Percentiles rank a stretch among this genome's conserved stretches.
These are phyloP conservation scores for Recurvirostra avosetta DNA, from an alignment of 2,113 vertebrate species.

Conservation along the genomic window DNA sequence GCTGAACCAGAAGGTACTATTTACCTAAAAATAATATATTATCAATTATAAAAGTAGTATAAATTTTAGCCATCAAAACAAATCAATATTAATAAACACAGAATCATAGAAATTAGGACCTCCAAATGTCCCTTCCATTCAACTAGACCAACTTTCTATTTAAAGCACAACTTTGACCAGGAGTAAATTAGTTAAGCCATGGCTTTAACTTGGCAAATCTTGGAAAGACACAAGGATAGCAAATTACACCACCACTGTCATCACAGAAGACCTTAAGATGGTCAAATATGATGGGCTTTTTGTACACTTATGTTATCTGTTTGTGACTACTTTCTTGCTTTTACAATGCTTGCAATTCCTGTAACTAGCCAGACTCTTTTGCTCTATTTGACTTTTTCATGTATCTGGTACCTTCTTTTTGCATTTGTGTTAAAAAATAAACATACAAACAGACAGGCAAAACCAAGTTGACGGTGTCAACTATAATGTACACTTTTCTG, in stretches of 20 bases:
- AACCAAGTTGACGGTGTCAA: not conserved
- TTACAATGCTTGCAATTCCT: not conserved
- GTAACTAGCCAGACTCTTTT: not conserved
- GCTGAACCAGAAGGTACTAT: not conserved
- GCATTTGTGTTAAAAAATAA: not conserved
- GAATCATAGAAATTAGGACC: not conserved
- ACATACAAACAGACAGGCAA: not conserved
- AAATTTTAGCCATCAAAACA: not conserved
- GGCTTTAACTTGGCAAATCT: not conserved
- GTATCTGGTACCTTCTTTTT: not conserved
- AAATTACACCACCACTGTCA: not conserved
- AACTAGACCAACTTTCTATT: not conserved
- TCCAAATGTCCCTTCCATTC: not conserved
- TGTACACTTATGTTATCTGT: rapidly evolving
- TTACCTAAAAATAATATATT: not conserved
- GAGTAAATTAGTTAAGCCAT: not conserved
- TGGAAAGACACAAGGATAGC: not conserved
- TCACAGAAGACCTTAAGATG: not conserved
- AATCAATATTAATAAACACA: not conserved
- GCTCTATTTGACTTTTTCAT: not conserved
- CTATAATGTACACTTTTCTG: not conserved
- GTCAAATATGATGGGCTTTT: not conserved
- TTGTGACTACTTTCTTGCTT: not conserved
- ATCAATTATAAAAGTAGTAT: not conserved
- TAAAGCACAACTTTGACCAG: not conserved